These are phyloP conservation scores for Stenichneumon culpator DNA, from an alignment of 2,888 invertebrate species.

Conservation along the genomic window DNA sequence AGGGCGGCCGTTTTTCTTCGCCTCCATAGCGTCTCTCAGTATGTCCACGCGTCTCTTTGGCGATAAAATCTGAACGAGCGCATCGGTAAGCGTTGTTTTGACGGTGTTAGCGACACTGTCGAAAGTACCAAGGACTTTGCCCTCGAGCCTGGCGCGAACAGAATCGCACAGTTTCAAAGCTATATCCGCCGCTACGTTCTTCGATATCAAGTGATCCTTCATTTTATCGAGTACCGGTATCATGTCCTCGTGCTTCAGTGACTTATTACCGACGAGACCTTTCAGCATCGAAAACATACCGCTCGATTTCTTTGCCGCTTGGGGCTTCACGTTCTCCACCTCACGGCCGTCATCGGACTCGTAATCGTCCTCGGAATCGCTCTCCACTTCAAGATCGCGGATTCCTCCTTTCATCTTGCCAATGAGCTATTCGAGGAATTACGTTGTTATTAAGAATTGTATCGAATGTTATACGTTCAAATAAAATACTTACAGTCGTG, in stretches of 20 bases:
- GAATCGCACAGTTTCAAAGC: slow-evolving; percentile 97
- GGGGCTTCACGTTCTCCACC: slow-evolving; percentile 74
- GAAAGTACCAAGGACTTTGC: slow-evolving; percentile 97
- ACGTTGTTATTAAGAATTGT: not conserved
- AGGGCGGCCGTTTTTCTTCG: slow-evolving; percentile 93
- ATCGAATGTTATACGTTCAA: not conserved
- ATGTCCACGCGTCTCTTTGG: slow-evolving; percentile 98
- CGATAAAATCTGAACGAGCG: slow-evolving; percentile 97
- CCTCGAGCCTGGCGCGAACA: slow-evolving; percentile 95
- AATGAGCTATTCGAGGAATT: slow-evolving; percentile 87
- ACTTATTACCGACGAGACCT: slow-evolving; percentile 95
- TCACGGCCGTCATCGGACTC: slow-evolving; percentile 87
- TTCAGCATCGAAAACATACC: slow-evolving; percentile 95
- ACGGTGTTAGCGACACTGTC: slow-evolving; percentile 96
- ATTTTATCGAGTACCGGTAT: slow-evolving; percentile 96
- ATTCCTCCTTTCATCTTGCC: slow-evolving; percentile 95
- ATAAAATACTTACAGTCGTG: slow-evolving; percentile 86
- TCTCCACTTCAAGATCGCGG: slow-evolving; percentile 93
- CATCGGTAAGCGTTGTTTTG: slow-evolving; percentile 94
- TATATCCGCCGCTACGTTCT: slow-evolving; percentile 99
- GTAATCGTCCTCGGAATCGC: slow-evolving; percentile 89
- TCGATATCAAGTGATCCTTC: slow-evolving; percentile 97
- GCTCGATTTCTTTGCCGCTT: slow-evolving; percentile 84
- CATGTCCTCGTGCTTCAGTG: slow-evolving; percentile 92
- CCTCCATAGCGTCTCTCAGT: slow-evolving; percentile 97